phyloP scores from a whole-genome alignment of 2,113 vertebrate species.

The Aix galericulata region DNA sequence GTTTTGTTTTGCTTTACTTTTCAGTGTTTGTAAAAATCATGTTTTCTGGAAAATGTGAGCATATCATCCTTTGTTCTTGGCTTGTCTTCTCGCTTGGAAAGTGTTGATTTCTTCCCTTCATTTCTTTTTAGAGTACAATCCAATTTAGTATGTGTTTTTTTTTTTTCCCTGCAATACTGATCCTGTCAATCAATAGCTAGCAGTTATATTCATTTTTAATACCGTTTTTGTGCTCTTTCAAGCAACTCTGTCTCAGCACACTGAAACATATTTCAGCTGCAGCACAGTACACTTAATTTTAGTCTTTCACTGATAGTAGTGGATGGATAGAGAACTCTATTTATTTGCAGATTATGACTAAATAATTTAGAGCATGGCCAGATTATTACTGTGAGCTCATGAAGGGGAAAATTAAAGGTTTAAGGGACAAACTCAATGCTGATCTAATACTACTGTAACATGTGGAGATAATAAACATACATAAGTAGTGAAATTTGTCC shows the following conservation, averaged over 20 bases:
- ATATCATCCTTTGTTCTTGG: not conserved
- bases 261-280: not conserved
- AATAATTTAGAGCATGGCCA: constrained; percentile 38
- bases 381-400: constrained; percentile 32
- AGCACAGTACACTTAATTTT: not conserved
- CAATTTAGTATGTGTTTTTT: not conserved
- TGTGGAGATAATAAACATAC: constrained; percentile 3
- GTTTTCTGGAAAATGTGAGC: not conserved
- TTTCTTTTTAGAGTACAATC: not conserved
- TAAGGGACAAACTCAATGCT: constrained; percentile 36
- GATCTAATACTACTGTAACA: constrained; percentile 17
- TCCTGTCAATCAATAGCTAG: constrained; percentile 9
- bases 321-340: not conserved
- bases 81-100: not conserved
- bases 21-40: not conserved
- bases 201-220: constrained; percentile 11
- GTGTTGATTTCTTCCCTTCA: not conserved
- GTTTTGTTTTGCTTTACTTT: not conserved
- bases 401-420: constrained; percentile 59
- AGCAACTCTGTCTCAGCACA: not conserved
- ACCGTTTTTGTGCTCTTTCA: not conserved
- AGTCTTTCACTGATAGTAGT: not conserved
- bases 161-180: not conserved
- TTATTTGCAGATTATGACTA: constrained; percentile 28
- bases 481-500: not conserved